Percentiles rank a stretch among this genome's conserved stretches.
phyloP scores from a whole-genome alignment of 2,888 invertebrate genomes.

The Clunio marinus region DNA sequence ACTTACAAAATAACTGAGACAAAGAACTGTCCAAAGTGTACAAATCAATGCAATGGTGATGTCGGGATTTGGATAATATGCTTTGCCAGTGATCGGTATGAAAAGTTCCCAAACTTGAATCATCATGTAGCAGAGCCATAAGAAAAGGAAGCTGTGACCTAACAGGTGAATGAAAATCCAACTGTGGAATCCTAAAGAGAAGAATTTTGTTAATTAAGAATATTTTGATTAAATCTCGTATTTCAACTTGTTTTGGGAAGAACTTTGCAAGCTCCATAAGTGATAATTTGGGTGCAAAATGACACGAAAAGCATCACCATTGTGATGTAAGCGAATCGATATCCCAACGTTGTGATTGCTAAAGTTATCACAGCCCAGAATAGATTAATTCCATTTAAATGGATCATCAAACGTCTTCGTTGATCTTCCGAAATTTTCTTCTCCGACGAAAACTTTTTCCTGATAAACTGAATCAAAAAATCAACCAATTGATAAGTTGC shows the following conservation, averaged over 20 bases:
- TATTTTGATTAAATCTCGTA: neutral
- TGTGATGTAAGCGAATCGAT: slow-evolving; percentile 44
- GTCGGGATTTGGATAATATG: slow-evolving; percentile 52
- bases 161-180: slow-evolving; percentile 40
- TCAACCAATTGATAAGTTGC: neutral
- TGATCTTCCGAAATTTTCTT: too few species aligned
- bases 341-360: slow-evolving; percentile 44
- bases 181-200: neutral
- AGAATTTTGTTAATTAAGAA: neutral
- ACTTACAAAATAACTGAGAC: slow-evolving; percentile 49
- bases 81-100: slow-evolving; percentile 51
- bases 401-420: neutral
- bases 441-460: too few species aligned
- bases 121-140: slow-evolving; percentile 45
- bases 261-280: slow-evolving; percentile 43
- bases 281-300: slow-evolving; percentile 43
- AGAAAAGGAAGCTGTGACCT: slow-evolving; percentile 40
- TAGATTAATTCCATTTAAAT: slow-evolving; percentile 44
- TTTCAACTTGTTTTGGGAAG: neutral
- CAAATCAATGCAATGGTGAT: slow-evolving; percentile 48
- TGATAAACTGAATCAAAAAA: neutral
- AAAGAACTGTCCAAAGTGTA: slow-evolving; percentile 48
- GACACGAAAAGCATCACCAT: slow-evolving; percentile 44
- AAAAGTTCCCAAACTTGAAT: slow-evolving; percentile 45
- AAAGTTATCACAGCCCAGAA: slow-evolving; percentile 45